Conservation (phyloP, 2,113 vertebrate genomes). For the Murina feae region DNA sequence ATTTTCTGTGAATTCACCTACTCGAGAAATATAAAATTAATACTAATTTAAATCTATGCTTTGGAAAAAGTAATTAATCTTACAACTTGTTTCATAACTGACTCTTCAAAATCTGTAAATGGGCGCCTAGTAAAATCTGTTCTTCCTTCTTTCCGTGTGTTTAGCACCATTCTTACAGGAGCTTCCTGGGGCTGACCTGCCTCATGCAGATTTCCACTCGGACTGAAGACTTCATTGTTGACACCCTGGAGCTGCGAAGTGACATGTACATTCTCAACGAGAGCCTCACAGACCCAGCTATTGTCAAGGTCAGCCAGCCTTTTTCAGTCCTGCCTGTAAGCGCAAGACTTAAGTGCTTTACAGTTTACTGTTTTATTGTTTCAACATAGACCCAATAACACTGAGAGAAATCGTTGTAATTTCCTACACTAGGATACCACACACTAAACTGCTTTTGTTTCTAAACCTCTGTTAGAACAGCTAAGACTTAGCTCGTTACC, state of each 20-base stretch:
- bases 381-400: not conserved
- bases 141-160: rapidly evolving
- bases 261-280: slow-evolving; percentile 95
- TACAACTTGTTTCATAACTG: not conserved
- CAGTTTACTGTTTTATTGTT: not conserved
- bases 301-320: slow-evolving; percentile 90
- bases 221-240: slow-evolving; percentile 94
- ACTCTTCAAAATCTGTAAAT: not conserved
- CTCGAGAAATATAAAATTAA: not conserved
- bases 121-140: rapidly evolving
- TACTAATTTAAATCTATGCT: not conserved
- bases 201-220: slow-evolving; percentile 97
- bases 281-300: slow-evolving; percentile 90
- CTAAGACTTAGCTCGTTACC: not conserved
- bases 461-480: not conserved
- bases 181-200: slow-evolving; percentile 93
- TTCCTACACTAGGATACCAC: not conserved
- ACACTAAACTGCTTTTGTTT: not conserved
- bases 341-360: not conserved
- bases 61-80: not conserved
- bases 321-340: too few species aligned
- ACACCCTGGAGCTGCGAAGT: slow-evolving; percentile 90
- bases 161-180: slow-evolving; percentile 97
- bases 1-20: not conserved
- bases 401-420: not conserved